Evolutionary conservation across 2,113 vertebrate species (phyloP).

Genomic region (Garra rufa): DNA sequence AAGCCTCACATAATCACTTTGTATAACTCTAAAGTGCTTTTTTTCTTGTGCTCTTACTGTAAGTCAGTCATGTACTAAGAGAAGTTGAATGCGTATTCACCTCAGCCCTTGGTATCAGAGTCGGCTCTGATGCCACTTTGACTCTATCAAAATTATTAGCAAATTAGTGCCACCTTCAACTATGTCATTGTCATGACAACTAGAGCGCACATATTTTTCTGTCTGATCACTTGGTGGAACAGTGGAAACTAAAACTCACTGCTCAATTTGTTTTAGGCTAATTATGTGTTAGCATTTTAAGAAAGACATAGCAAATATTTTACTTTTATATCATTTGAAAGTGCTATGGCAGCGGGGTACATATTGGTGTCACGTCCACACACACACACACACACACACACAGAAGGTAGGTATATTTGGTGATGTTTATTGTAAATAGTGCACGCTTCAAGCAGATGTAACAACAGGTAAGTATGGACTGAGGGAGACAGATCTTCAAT

Average conservation of each 20-base stretch:
- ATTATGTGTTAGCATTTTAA: too few species aligned
- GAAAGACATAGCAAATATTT: too few species aligned
- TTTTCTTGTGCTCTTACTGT: neutral
- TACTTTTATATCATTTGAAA: too few species aligned
- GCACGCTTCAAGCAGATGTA: too few species aligned
- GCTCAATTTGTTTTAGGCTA: neutral
- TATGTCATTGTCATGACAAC: neutral
- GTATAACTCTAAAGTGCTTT: conserved; percentile 38
- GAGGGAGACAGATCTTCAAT: too few species aligned
- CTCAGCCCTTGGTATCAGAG: neutral
- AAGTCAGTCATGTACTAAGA: neutral
- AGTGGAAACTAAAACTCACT: neutral
- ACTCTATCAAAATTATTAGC: neutral
- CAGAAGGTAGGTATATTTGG: too few species aligned
- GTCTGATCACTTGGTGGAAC: neutral
- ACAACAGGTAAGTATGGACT: too few species aligned
- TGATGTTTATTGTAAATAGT: too few species aligned
- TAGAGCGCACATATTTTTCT: neutral
- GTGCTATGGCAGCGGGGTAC: too few species aligned
- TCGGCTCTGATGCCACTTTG: neutral
- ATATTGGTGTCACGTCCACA: too few species aligned
- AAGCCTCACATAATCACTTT: conserved; percentile 58
- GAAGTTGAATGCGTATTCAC: neutral
- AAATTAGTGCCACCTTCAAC: conserved; percentile 6
- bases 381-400: too few species aligned